phyloP scores from a whole-genome alignment of 2,113 vertebrate genomes.

The Tympanuchus pallidicinctus region DNA sequence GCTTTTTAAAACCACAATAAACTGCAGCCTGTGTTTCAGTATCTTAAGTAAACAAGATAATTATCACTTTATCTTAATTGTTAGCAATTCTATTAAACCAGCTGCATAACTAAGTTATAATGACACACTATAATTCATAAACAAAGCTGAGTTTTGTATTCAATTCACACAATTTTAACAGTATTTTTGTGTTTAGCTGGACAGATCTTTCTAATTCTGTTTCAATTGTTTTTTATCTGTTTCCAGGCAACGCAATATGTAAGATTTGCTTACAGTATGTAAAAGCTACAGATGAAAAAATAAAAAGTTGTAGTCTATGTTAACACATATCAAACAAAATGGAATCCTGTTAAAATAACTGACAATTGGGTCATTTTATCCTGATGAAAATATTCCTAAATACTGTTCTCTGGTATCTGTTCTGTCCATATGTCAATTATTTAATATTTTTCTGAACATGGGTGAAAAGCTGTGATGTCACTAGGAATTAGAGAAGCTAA shows the following conservation, averaged over 20 bases:
- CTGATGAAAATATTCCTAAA: not conserved
- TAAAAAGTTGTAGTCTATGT: not conserved
- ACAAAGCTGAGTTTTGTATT: not conserved
- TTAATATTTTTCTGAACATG: not conserved
- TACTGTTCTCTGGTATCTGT: not conserved
- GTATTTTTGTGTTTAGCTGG: not conserved
- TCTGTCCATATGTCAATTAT: not conserved
- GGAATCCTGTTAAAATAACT: not conserved
- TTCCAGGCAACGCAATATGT: constrained; percentile 3
- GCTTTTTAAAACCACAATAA: not conserved
- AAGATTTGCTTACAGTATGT: not conserved
- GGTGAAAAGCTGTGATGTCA: not conserved
- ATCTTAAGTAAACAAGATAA: not conserved
- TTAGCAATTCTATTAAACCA: not conserved
- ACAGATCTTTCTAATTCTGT: not conserved
- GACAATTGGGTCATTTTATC: not conserved
- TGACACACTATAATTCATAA: not conserved
- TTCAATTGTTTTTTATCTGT: not conserved
- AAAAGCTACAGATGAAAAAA: not conserved
- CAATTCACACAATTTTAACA: not conserved
- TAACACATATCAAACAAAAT: not conserved
- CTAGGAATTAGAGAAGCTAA: not conserved
- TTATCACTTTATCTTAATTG: not conserved
- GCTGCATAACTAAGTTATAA: not conserved
- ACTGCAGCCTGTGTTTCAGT: not conserved